Evolutionary conservation across 2,797 vertebrate genomes (phyloP).

Genomic region (Centroberyx gerrardi): DNA sequence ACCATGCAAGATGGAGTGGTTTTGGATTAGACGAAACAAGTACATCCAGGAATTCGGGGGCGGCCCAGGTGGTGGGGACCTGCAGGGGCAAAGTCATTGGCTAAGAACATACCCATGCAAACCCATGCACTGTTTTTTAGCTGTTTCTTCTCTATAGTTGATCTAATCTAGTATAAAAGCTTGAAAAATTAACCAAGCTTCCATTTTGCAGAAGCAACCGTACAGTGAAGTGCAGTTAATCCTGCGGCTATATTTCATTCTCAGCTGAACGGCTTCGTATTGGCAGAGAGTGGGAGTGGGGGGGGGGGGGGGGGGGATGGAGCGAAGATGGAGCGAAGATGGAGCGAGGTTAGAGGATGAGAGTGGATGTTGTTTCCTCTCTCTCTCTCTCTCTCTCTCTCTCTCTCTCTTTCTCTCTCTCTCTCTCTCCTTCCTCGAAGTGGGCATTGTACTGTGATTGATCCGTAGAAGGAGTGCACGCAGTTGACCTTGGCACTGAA

Average conservation of each 20-base stretch:
- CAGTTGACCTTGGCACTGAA: not conserved
- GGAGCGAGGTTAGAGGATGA: not conserved
- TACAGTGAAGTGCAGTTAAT: not conserved
- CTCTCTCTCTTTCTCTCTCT: not conserved
- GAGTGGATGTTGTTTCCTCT: not conserved
- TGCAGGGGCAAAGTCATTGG: conserved; percentile 2
- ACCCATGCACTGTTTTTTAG: not conserved
- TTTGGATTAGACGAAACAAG: conserved; percentile 61
- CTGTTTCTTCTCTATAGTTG: not conserved
- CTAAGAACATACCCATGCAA: not conserved
- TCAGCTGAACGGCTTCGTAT: not conserved
- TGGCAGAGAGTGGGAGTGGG: not conserved
- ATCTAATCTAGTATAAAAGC: too few species aligned
- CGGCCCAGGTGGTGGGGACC: conserved; percentile 30
- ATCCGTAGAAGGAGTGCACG: not conserved
- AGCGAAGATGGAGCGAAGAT: not conserved
- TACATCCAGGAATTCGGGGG: conserved; percentile 52
- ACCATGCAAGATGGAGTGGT: conserved; percentile 41
- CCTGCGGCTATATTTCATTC: not conserved
- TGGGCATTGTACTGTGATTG: not conserved
- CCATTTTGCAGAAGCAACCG: not conserved
- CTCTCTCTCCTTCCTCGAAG: not conserved
- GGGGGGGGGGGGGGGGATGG: not conserved
- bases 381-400: conserved; percentile 18
- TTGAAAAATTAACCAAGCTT: not conserved